Evolutionary conservation across 1,140 invertebrate genomes (phyloP), one percentile per base, ranked within the genome.

Genomic region (Rhizoglyphus robini): DNA sequence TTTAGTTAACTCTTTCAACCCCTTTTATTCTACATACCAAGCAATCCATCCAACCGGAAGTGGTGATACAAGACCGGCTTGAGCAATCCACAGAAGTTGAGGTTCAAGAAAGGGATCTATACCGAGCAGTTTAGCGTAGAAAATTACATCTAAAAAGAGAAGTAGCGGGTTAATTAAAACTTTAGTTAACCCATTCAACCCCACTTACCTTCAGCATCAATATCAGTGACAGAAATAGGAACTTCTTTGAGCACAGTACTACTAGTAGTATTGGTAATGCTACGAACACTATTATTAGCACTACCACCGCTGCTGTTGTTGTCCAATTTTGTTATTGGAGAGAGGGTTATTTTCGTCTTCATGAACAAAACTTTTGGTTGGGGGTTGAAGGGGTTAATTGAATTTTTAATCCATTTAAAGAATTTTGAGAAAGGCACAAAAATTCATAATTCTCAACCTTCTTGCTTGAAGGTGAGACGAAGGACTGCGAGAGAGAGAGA

Each of bases 21-120:
- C n/a, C n/a, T 18, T 41, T 41, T 41, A 8, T 8, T 36, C 8
- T 3, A 51, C 70, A 27, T 68, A 70, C 68, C 69, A 63, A 23
- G 70, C 54, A 62, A 68, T 31, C 70, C 70, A 71, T 3, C 61
- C 62, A 20, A 60, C 31, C 32, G 70, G 70, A 41, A 71, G 32
- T 46, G 49, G 36, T n/a, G 68, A 62, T 23, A 48, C 18, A 15
- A 71, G 49, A 15, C 69, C 70, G 64, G 67, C 48, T 61, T 65
- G 47, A 15, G 70, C 70, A 36, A 71, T 71, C 70, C 70, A 71
- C 51, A 71, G 32, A 18, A 71, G 61, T 65, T 71, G 57, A 23
- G 65, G 54, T 48, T 71, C 70, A 23, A 47, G 61, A 0, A 46
- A 20, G 13, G 63, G 48, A 63, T 70, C 66, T 41, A 71, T 71